phyloP scores from a whole-genome alignment of 2,888 invertebrate genomes.

The Halocaridina rubra region DNA sequence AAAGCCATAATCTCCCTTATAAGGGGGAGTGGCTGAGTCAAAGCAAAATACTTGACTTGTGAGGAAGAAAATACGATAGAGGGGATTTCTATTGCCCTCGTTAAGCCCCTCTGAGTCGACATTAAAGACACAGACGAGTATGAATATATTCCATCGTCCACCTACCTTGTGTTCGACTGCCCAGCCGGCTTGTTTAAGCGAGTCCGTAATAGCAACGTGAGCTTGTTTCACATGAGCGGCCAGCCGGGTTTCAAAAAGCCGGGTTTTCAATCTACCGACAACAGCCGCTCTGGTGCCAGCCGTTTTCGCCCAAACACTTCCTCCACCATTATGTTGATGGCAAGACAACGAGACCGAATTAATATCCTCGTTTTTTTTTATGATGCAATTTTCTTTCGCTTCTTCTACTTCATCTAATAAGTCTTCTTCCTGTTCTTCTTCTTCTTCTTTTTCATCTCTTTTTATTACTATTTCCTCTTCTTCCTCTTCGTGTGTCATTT shows the following conservation, averaged over 20 bases:
- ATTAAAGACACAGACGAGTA: no score
- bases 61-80: no score
- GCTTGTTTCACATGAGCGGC: constrained; percentile 41
- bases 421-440: not conserved
- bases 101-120: no score
- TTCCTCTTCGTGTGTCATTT: not conserved
- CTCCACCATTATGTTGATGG: no score
- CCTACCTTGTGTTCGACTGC: constrained; percentile 47
- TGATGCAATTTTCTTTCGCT: not conserved
- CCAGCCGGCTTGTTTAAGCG: constrained; percentile 43
- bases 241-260: constrained; percentile 40
- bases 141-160: not conserved
- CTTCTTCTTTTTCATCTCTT: not conserved
- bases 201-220: constrained; percentile 34
- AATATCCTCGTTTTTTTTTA: not conserved
- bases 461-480: not conserved
- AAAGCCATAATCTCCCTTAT: no score
- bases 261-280: constrained; percentile 22
- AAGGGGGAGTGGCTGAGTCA: no score
- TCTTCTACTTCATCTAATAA: not conserved
- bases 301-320: not conserved
- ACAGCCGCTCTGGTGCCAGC: constrained; percentile 29
- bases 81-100: no score
- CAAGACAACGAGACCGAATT: no score
- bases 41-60: no score